These are phyloP conservation scores for Myotis myotis DNA, from an alignment of 2,797 vertebrate genomes.

Conservation along the genomic window DNA sequence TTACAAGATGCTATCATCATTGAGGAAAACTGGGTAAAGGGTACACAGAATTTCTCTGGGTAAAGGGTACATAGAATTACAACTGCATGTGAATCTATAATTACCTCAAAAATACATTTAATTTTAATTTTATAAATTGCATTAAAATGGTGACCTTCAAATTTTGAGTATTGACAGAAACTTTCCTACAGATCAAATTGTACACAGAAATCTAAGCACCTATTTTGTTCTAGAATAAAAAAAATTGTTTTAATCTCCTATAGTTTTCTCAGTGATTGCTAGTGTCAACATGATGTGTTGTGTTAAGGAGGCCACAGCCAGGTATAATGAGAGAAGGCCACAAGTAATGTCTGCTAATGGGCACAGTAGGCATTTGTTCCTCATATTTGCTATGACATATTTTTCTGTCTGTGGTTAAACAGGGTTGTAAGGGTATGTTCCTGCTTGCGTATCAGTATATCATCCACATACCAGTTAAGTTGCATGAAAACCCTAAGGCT, in stretches of 20 bases:
- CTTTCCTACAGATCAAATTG: background rate
- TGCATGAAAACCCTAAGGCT: background rate
- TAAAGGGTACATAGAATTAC: background rate
- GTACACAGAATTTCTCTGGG: background rate
- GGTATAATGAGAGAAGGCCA: background rate
- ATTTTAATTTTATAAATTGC: background rate
- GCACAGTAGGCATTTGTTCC: background rate
- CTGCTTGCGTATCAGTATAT: background rate
- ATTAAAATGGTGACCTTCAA: background rate
- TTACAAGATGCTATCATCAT: background rate
- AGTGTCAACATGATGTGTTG: background rate
- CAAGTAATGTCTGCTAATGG: background rate
- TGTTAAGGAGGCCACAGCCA: background rate
- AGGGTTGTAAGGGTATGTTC: background rate
- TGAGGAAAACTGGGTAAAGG: background rate
- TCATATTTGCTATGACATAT: slow-evolving; percentile 2
- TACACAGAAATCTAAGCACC: slow-evolving; percentile 9
- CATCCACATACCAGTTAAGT: background rate
- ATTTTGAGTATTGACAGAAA: background rate
- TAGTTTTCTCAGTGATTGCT: background rate
- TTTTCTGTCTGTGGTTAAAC: background rate
- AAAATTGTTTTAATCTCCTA: slow-evolving; percentile 27
- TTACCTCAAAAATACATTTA: slow-evolving; percentile 9
- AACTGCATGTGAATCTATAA: background rate
- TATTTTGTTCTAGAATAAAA: slow-evolving; percentile 39